Evolutionary conservation across 2,888 invertebrate species (phyloP), one percentile per base, ranked within the genome.

Genomic region (Pristionchus maxplancki): DNA sequence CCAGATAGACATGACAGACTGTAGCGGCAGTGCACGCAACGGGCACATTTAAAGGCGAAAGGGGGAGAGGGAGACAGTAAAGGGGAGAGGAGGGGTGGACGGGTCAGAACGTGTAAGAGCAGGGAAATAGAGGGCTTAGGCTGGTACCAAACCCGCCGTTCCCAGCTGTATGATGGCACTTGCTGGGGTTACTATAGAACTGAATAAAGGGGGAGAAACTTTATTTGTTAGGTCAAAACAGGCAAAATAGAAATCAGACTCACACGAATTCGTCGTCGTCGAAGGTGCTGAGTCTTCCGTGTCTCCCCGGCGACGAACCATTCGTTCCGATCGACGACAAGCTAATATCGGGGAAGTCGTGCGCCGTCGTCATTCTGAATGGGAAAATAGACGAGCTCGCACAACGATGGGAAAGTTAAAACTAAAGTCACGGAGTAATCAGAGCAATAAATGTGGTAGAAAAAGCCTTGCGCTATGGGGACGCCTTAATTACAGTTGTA

Each of bases 301-400:
- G 67, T 0, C 86, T 44, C 6, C 71, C 28, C 31, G 67, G 67
- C 20, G 64, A 64, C 15, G 64, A 62, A 9, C 71, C 86, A 20
- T 86, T 50, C 20, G 67, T 50, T 8, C 86, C 86, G 50, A 86
- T 86, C 50, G 86, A 86, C 71, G 86, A 86, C 34, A 86, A 24
- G 40, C 48, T 48, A 13, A 86, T 86, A 40, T 86, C 86, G 20
- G 86, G 86, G 15, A 86, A 86, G 48, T 86, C 86, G 71, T 86
- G 86, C 8, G 86, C 86, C 3, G 48, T 71, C 44, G 86, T 67
- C 86, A 86, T 86, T 44, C 58, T 37, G 40, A 81, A 5, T 11
- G 20, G 34, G 31, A n/a, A 31, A 17, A 31, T 34, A 31, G 81
- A 34, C n/a, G n/a, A n/a, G n/a, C n/a, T n/a, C n/a, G n/a, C n/a